These are phyloP conservation scores for Lochmaea crataegi DNA, from an alignment of 2,888 invertebrate species.

Conservation along the genomic window DNA sequence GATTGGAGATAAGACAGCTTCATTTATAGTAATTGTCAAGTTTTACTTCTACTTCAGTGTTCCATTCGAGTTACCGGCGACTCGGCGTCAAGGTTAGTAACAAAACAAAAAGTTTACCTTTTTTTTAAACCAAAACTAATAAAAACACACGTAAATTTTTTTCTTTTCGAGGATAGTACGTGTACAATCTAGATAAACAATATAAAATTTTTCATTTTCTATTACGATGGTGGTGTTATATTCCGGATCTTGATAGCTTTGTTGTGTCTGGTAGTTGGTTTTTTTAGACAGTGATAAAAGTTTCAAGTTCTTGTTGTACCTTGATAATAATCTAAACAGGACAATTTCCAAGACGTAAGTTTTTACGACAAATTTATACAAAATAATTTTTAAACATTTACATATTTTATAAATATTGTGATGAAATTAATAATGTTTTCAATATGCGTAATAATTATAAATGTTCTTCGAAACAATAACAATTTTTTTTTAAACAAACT, in stretches of 20 bases:
- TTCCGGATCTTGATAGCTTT: conserved; percentile 13
- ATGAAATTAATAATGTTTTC: too few relatives aligned
- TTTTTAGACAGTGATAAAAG: conserved; percentile 13
- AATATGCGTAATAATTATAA: too few relatives aligned
- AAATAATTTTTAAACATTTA: too few relatives aligned
- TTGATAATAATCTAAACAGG: conserved; percentile 2
- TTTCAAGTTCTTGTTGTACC: conserved; percentile 1
- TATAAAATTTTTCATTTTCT: conserved; percentile 14
- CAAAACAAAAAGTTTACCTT: conserved; percentile 39
- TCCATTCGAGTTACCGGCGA: conserved; percentile 42
- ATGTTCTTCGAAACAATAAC: too few relatives aligned
- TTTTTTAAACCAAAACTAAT: conserved; percentile 28
- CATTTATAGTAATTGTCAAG: conserved; percentile 40
- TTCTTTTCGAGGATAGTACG: conserved; percentile 32
- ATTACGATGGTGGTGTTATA: conserved; percentile 9
- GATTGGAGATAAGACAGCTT: conserved; percentile 40
- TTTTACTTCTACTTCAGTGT: conserved; percentile 45
- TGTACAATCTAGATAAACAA: conserved; percentile 35
- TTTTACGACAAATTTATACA: neutral
- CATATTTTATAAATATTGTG: too few relatives aligned
- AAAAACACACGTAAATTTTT: conserved; percentile 36
- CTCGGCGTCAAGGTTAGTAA: conserved; percentile 48
- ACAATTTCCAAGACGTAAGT: conserved; percentile 2
- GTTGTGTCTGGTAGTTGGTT: conserved; percentile 7
- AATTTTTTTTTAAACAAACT: too few relatives aligned